Conservation (phyloP, 2,888 invertebrate genomes). For the Maniola hyperantus region DNA sequence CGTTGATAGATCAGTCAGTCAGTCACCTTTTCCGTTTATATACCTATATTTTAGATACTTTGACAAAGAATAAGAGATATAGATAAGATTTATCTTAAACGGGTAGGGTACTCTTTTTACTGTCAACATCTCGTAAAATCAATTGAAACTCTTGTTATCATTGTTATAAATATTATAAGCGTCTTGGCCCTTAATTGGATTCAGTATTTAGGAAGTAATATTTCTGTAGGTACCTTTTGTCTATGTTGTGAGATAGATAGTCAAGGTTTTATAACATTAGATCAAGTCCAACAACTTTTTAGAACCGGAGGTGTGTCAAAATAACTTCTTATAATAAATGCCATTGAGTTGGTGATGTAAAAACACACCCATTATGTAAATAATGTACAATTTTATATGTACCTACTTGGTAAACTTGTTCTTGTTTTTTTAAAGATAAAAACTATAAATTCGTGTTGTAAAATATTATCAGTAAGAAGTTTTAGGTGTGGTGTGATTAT, state of each 20-base stretch:
- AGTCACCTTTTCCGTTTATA: too few species aligned
- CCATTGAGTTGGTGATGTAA: not conserved
- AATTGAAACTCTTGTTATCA: too few species aligned
- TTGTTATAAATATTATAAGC: too few species aligned
- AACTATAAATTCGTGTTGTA: not conserved
- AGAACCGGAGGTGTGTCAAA: conserved; percentile 26
- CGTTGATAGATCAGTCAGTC: too few species aligned
- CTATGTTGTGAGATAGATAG: not conserved
- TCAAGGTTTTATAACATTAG: not conserved
- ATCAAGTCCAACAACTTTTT: conserved; percentile 25
- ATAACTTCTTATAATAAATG: not conserved
- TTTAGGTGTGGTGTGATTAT: not conserved
- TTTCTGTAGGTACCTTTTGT: not conserved
- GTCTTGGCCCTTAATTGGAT: too few species aligned
- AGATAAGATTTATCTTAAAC: too few species aligned
- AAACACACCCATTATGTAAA: conserved; percentile 18
- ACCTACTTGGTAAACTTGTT: conserved; percentile 13
- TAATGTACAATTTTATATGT: not conserved
- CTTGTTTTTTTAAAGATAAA: conserved; percentile 19
- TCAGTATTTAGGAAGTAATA: not conserved
- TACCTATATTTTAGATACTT: too few species aligned
- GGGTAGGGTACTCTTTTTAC: too few species aligned
- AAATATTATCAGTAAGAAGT: conserved; percentile 3
- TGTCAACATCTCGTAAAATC: too few species aligned
- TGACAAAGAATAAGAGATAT: too few species aligned